Evolutionary conservation across 2,113 vertebrate genomes (phyloP).

Genomic region (Miniopterus natalensis): DNA sequence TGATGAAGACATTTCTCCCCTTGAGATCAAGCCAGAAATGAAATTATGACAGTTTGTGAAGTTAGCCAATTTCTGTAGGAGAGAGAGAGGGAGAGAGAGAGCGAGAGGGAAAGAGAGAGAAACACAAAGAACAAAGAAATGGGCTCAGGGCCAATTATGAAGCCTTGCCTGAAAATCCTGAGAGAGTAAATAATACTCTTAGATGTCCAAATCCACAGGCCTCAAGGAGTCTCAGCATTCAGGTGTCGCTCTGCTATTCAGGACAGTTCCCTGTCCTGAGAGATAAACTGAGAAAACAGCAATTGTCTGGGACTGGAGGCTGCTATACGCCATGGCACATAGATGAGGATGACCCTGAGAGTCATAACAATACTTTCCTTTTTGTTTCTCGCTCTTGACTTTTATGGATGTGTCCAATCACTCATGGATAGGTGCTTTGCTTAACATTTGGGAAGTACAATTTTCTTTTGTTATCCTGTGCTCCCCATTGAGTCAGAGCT

Average conservation of each 20-base stretch:
- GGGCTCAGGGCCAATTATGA: not conserved
- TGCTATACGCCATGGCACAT: not conserved
- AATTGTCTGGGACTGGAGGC: accelerated
- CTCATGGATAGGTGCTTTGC: not conserved
- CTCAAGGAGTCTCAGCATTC: not conserved
- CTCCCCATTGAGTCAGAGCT: not conserved
- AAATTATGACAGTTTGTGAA: conserved; percentile 62
- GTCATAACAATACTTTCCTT: accelerated
- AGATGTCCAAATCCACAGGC: not conserved
- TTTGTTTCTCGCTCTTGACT: not conserved
- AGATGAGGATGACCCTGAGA: not conserved
- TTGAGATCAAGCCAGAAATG: conserved; percentile 43
- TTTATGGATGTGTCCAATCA: not conserved
- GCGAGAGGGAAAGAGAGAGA: not conserved
- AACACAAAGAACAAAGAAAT: not conserved
- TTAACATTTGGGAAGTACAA: not conserved
- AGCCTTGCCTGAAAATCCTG: not conserved
- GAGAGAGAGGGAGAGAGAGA: not conserved
- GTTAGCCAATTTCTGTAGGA: not conserved
- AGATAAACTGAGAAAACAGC: not conserved
- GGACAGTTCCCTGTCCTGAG: no score
- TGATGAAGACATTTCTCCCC: not conserved
- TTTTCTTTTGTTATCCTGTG: not conserved
- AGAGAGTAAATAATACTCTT: not conserved
- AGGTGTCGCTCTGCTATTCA: not conserved